phyloP scores from a whole-genome alignment of 2,888 invertebrate species.

The Dicyrtomina minuta region DNA sequence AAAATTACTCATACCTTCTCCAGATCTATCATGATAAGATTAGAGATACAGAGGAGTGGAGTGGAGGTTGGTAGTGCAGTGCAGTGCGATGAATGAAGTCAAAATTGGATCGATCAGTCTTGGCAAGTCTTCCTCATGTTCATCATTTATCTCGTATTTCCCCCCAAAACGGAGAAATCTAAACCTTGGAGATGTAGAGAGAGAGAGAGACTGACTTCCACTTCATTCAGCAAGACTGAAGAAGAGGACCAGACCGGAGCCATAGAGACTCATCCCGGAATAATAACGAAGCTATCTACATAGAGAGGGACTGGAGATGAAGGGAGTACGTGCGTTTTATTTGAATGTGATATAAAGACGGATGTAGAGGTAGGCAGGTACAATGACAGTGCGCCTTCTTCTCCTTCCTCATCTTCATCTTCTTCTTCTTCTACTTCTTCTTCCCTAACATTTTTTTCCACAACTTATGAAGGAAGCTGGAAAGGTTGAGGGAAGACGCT shows the following conservation, averaged over 20 bases:
- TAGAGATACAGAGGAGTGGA: too few species aligned
- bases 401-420: neutral
- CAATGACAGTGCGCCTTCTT: neutral
- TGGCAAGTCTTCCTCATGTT: constrained; percentile 24
- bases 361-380: neutral
- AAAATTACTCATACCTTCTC: too few species aligned
- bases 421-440: neutral
- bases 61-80: too few species aligned
- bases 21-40: too few species aligned
- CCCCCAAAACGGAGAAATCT: constrained; percentile 15
- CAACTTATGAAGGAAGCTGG: neutral
- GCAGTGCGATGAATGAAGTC: constrained; percentile 14
- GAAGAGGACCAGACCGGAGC: too few species aligned
- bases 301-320: too few species aligned
- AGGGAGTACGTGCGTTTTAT: too few species aligned
- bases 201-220: neutral
- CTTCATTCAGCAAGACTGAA: too few species aligned
- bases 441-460: too few species aligned
- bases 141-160: constrained; percentile 13
- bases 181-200: neutral
- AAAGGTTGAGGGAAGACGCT: neutral
- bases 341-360: too few species aligned
- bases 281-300: too few species aligned
- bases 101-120: constrained; percentile 17
- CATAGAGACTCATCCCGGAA: too few species aligned